Evolutionary conservation across 2,113 vertebrate genomes (phyloP).

Genomic region (Centropus bengalensis): DNA sequence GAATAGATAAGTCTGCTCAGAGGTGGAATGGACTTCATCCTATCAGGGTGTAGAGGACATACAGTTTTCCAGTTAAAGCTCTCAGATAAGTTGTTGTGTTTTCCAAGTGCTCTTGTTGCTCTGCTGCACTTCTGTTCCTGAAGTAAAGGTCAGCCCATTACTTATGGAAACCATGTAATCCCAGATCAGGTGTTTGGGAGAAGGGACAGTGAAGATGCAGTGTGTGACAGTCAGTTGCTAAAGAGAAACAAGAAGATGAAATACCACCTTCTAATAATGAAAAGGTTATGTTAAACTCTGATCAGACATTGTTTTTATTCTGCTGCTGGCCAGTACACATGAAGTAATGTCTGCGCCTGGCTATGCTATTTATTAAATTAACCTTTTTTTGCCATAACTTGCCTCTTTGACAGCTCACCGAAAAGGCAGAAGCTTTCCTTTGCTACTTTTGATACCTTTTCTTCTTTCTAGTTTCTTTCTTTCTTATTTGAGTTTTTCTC

Average conservation of each 20-base stretch:
- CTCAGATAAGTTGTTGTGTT: not conserved
- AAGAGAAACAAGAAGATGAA: conserved; percentile 6
- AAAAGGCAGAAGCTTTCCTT: not conserved
- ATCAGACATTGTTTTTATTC: not conserved
- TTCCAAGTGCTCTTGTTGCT: not conserved
- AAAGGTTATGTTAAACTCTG: conserved; percentile 44
- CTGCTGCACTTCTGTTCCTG: not conserved
- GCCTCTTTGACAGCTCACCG: not conserved
- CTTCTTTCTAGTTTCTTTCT: not conserved
- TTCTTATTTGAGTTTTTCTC: not conserved
- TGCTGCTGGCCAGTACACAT: not conserved
- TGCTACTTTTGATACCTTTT: not conserved
- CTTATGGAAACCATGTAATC: not conserved
- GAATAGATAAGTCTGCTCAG: not conserved
- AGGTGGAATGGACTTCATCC: not conserved
- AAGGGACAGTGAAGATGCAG: not conserved
- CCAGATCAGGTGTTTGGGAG: not conserved
- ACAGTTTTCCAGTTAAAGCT: not conserved
- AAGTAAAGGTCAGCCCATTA: conserved; percentile 48
- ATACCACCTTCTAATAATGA: conserved; percentile 13
- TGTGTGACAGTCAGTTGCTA: not conserved
- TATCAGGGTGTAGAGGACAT: not conserved
- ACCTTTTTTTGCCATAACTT: not conserved
- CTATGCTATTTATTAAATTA: conserved; percentile 5
- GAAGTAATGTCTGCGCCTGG: not conserved